Conservation (phyloP, 2,888 invertebrate species). For the Heliconius hortense region DNA sequence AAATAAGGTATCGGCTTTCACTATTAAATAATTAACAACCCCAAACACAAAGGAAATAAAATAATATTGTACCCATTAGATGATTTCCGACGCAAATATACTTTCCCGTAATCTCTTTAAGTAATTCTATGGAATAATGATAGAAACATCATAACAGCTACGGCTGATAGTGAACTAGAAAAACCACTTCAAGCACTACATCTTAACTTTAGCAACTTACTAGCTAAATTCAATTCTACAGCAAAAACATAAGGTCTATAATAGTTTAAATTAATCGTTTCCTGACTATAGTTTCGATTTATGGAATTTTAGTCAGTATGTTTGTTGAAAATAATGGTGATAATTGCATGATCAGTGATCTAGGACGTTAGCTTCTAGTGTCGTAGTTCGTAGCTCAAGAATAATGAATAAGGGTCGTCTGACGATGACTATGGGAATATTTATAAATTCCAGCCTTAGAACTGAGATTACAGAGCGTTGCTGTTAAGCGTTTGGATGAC, state of each 20-base stretch:
- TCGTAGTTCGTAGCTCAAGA: slow-evolving; percentile 35
- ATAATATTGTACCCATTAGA: background rate
- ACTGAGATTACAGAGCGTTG: slow-evolving; percentile 2
- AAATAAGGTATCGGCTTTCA: background rate
- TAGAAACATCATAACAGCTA: slow-evolving; percentile 29
- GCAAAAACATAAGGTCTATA: background rate
- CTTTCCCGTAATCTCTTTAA: slow-evolving; percentile 4
- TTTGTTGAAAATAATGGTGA: background rate
- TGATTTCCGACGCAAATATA: background rate
- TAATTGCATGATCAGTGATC: slow-evolving; percentile 3
- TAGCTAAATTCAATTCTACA: slow-evolving; percentile 1
- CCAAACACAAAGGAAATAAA: background rate
- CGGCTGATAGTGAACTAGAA: slow-evolving; percentile 36
- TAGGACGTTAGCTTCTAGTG: slow-evolving; percentile 31
- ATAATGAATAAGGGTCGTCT: slow-evolving; percentile 40
- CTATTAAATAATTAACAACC: background rate
- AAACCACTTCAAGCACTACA: slow-evolving; percentile 32
- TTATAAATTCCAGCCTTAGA: slow-evolving; percentile 26
- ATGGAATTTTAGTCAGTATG: background rate
- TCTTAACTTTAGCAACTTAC: background rate
- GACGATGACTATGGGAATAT: slow-evolving; percentile 37
- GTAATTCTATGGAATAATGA: slow-evolving; percentile 29
- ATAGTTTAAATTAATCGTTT: background rate
- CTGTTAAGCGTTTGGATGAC: background rate
- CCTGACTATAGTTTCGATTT: background rate